Evolutionary conservation across 2,888 invertebrate genomes (phyloP).

Genomic region (Hypomecis atomaria): DNA sequence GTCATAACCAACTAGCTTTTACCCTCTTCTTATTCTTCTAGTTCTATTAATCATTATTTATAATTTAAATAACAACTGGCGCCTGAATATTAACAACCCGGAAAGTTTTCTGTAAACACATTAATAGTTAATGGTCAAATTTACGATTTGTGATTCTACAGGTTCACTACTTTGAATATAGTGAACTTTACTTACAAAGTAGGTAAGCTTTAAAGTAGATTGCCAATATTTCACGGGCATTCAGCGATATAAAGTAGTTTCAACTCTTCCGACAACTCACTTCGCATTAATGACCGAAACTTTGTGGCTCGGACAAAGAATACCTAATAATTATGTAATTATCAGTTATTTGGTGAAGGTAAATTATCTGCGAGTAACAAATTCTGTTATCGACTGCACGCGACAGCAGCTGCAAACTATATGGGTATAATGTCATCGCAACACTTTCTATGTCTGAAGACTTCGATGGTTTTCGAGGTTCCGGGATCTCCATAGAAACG

Average conservation of each 20-base stretch:
- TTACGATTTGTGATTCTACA: conserved; percentile 43
- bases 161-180: conserved; percentile 40
- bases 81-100: conserved; percentile 13
- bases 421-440: too few species aligned
- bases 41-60: not conserved
- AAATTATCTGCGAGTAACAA: too few species aligned
- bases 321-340: too few species aligned
- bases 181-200: conserved; percentile 45
- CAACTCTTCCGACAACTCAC: conserved; percentile 1
- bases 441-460: too few species aligned
- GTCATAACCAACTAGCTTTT: too few species aligned
- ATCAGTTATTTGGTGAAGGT: too few species aligned
- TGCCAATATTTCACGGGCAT: conserved; percentile 48
- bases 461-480: too few species aligned
- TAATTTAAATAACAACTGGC: conserved; percentile 17
- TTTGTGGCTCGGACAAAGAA: too few species aligned
- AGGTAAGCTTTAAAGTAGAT: conserved; percentile 49
- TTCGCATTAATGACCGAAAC: not conserved
- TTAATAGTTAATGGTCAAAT: conserved; percentile 35
- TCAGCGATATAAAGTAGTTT: conserved; percentile 22
- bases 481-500: too few species aligned
- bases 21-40: too few species aligned
- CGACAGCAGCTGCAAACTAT: too few species aligned
- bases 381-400: too few species aligned
- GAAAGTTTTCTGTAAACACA: conserved; percentile 35